Percentiles rank a stretch among this genome's conserved stretches.
phyloP scores from a whole-genome alignment of 1,140 invertebrate genomes.

The Kradibia gibbosae region DNA sequence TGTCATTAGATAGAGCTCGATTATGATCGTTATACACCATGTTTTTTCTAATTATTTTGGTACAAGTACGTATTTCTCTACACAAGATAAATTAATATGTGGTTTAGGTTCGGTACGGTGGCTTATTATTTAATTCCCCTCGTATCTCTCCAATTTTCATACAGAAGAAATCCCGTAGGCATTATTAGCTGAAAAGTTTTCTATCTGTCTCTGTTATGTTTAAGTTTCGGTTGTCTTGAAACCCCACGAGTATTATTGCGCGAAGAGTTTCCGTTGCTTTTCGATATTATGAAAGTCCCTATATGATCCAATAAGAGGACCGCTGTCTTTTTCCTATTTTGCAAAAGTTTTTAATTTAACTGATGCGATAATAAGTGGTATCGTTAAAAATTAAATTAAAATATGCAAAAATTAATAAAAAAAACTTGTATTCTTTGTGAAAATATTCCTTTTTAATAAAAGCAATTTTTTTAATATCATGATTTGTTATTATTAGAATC shows the following conservation, averaged over 20 bases:
- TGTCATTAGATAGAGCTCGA: no score
- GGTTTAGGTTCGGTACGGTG: neutral
- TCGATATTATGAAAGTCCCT: neutral
- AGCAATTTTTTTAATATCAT: no score
- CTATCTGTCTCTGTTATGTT: neutral
- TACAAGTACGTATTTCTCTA: neutral
- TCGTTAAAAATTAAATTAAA: no score
- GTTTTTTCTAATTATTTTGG: neutral
- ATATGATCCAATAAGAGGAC: neutral
- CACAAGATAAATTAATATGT: neutral
- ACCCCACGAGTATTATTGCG: neutral
- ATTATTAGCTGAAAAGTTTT: neutral
- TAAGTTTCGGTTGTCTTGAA: neutral
- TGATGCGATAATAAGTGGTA: no score
- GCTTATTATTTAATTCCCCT: neutral
- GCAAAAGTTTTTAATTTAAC: no score
- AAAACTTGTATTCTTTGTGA: no score
- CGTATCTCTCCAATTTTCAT: neutral
- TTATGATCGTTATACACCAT: no score
- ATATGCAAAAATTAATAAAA: no score
- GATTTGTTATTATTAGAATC: no score
- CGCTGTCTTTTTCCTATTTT: neutral
- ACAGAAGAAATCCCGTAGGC: neutral
- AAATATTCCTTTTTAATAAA: no score
- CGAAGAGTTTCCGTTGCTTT: neutral